Base-by-base conservation (phyloP, 2,888 invertebrate species). In the Caenorhabditis doughertyi region DNA sequence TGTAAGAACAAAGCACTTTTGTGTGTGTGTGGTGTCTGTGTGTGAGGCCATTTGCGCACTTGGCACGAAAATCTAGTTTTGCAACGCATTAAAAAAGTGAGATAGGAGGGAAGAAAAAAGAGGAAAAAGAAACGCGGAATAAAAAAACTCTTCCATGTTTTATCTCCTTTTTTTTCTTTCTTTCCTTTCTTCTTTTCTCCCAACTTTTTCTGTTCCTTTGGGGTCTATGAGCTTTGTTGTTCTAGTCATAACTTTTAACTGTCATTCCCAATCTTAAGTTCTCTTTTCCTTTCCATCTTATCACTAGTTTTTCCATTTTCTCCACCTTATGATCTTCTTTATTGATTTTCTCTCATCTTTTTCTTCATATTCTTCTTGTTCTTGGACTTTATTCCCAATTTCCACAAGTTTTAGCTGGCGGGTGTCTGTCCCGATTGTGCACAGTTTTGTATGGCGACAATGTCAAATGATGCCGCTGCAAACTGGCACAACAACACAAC, bases 371-470 rank as follows among this genome's bases (percentile, higher is more conserved):
- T 64, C 49, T n/a, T 23, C 51, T 65, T 51, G 39, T 39, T 4
- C 35, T 11, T 60, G 60, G 44, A 60, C 42, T 60, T n/a, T 55
- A 3, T 32, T 55, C 42, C 55, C 23, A 35, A 44, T 53, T 29
- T 53, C 42, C 3, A 23, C 27, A n/a, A 27, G 23, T 65, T 83
- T 44, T 81, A 86, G 86, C 84, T 84, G 86, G 84, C 81, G 85
- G 86, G 84, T 77, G 81, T 84, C 74, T 84, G 85, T 79, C 73
- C 86, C 32, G 81, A 83, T 49, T 84, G 83, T 79, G 81, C 73
- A 56, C 29, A 76, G 60, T 71, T 72, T 79, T 85, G 82, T 79
- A 71, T 85, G 65, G 62, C 83, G 60, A 79, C 68, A 21, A 83
- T 83, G 83, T 70, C 79, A 49, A 70, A 65, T 18, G 70, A 83